Evolutionary conservation across 2,888 invertebrate genomes (phyloP).

Genomic region (Lepidocyrtoides sp.): DNA sequence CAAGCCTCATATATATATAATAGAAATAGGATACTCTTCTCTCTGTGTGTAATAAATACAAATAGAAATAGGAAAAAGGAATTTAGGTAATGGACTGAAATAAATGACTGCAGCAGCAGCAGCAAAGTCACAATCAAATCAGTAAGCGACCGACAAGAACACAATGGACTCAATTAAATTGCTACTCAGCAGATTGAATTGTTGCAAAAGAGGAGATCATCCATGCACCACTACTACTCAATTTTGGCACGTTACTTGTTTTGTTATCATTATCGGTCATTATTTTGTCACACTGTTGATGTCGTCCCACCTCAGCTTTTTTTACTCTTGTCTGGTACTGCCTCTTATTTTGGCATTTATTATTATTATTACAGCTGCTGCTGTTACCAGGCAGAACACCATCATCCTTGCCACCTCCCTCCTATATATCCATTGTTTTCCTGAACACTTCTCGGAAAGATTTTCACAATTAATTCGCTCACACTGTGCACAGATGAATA

Average conservation of each 20-base stretch:
- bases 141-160: background rate
- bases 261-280: slow-evolving; percentile 40
- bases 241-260: slow-evolving; percentile 28
- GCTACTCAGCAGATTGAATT: slow-evolving; percentile 25
- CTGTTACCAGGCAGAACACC: background rate
- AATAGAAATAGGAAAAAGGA: background rate
- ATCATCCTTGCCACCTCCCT: background rate
- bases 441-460: slow-evolving; percentile 44
- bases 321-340: background rate
- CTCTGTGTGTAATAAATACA: too few relatives aligned
- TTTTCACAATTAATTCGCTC: slow-evolving; percentile 11
- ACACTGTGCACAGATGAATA: slow-evolving; percentile 17
- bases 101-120: background rate
- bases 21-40: too few relatives aligned
- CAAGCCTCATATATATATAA: too few relatives aligned
- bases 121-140: background rate
- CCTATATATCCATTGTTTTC: slow-evolving; percentile 62
- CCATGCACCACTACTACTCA: background rate
- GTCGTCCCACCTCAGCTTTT: background rate
- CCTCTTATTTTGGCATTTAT: slow-evolving; percentile 7
- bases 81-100: background rate
- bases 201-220: slow-evolving; percentile 43
- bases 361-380: background rate
- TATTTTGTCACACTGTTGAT: slow-evolving; percentile 53
- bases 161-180: slow-evolving; percentile 39